Evolutionary conservation across 1,140 invertebrate species (phyloP).

Genomic region (Zaprionus gabonicus): DNA sequence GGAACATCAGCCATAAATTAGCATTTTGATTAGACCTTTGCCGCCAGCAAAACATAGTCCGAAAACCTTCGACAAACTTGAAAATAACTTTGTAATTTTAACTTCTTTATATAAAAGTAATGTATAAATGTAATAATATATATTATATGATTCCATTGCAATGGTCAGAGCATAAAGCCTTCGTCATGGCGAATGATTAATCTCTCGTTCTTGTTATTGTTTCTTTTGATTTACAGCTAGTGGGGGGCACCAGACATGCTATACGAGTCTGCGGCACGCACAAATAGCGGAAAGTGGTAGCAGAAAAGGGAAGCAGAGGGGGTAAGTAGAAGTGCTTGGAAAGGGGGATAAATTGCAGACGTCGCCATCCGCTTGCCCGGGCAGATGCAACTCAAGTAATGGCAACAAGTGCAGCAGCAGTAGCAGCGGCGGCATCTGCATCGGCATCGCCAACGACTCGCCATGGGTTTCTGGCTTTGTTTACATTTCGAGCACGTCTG

Average conservation of each 20-base stretch:
- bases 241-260: conserved; percentile 52
- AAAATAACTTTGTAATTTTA: not conserved
- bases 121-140: not conserved
- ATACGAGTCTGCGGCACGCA: conserved; percentile 37
- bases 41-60: too few species aligned
- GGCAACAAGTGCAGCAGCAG: conserved; percentile 50
- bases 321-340: conserved; percentile 26
- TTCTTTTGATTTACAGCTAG: conserved; percentile 68
- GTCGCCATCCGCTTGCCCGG: conserved; percentile 21
- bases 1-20: too few species aligned
- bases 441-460: conserved; percentile 15
- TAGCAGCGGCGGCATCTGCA: conserved; percentile 26
- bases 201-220: conserved; percentile 15
- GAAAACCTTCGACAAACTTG: not conserved
- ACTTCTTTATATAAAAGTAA: not conserved
- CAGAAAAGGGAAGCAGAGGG: not conserved
- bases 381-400: conserved; percentile 46
- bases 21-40: too few species aligned
- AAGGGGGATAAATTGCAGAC: conserved; percentile 33
- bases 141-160: not conserved
- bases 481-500: conserved; percentile 80
- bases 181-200: conserved; percentile 8
- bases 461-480: conserved; percentile 52
- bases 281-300: conserved; percentile 30
- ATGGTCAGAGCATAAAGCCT: not conserved